Evolutionary conservation across 2,888 invertebrate species (phyloP).

Genomic region (Orgyia antiqua): DNA sequence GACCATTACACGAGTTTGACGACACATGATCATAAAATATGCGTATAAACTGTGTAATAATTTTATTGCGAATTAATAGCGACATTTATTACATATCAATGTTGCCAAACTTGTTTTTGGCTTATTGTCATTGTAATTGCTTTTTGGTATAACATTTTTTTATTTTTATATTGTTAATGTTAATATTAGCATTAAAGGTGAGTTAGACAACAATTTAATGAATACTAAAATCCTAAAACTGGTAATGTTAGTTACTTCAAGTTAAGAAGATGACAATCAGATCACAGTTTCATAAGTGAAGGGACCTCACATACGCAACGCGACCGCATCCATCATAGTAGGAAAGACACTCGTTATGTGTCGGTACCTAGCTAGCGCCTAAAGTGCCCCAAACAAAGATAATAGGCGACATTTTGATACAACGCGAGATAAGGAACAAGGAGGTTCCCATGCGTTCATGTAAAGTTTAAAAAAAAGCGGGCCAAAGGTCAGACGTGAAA

Average conservation of each 20-base stretch:
- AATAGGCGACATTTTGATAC: constrained; percentile 75
- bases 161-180: too few species aligned
- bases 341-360: constrained; percentile 53
- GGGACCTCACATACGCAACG: constrained; percentile 53
- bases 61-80: constrained; percentile 49
- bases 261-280: constrained; percentile 30
- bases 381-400: constrained; percentile 70
- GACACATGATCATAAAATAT: constrained; percentile 42
- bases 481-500: constrained; percentile 61
- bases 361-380: constrained; percentile 64
- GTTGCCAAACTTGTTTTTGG: constrained; percentile 25
- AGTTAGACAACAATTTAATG: constrained; percentile 10
- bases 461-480: constrained; percentile 26
- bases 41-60: constrained; percentile 41
- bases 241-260: constrained; percentile 21
- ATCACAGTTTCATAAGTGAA: constrained; percentile 41
- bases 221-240: constrained; percentile 20
- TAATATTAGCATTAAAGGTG: too few species aligned
- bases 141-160: too few species aligned
- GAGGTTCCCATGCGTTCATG: constrained; percentile 68
- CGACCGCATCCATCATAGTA: constrained; percentile 72
- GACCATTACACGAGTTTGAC: constrained; percentile 41
- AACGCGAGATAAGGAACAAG: constrained; percentile 62
- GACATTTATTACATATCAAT: constrained; percentile 37
- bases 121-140: constrained; percentile 16